phyloP scores from a whole-genome alignment of 2,113 vertebrate species.

The Gallinago media region DNA sequence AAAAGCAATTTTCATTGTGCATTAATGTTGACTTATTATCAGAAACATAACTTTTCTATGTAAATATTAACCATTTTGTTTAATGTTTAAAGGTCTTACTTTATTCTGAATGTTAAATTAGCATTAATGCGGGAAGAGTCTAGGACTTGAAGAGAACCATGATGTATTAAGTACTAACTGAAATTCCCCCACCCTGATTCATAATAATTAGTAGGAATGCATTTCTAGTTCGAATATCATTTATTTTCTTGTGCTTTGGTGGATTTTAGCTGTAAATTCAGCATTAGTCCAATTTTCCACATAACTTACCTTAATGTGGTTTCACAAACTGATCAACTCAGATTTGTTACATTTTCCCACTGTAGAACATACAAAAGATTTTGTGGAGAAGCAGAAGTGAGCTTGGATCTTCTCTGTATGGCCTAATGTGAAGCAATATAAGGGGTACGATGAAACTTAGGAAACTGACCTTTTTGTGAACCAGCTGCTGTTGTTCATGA shows the following conservation, averaged over 20 bases:
- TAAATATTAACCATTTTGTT: slow-evolving; percentile 75
- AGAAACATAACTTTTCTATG: slow-evolving; percentile 68
- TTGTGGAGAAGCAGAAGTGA: neutral
- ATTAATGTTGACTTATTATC: slow-evolving; percentile 63
- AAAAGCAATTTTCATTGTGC: slow-evolving; percentile 61
- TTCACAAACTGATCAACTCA: slow-evolving; percentile 20
- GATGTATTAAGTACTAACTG: slow-evolving; percentile 58
- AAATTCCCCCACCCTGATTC: slow-evolving; percentile 42
- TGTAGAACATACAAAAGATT: neutral
- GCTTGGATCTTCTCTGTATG: neutral
- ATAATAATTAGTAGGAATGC: slow-evolving; percentile 59
- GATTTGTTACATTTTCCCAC: neutral
- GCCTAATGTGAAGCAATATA: neutral
- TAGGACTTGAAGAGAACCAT: slow-evolving; percentile 56
- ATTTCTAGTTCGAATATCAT: slow-evolving; percentile 53
- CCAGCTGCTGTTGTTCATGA: slow-evolving; percentile 43
- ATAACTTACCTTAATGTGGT: slow-evolving; percentile 9
- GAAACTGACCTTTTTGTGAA: slow-evolving; percentile 54
- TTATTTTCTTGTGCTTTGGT: slow-evolving; percentile 32
- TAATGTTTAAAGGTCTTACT: slow-evolving; percentile 65
- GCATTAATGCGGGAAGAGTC: neutral
- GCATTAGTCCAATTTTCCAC: slow-evolving; percentile 12
- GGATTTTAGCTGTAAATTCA: slow-evolving; percentile 24
- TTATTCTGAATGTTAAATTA: slow-evolving; percentile 67
- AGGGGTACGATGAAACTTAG: slow-evolving; percentile 19